Conservation (phyloP, 2,797 vertebrate species). For the Poeciliopsis presidionis region DNA sequence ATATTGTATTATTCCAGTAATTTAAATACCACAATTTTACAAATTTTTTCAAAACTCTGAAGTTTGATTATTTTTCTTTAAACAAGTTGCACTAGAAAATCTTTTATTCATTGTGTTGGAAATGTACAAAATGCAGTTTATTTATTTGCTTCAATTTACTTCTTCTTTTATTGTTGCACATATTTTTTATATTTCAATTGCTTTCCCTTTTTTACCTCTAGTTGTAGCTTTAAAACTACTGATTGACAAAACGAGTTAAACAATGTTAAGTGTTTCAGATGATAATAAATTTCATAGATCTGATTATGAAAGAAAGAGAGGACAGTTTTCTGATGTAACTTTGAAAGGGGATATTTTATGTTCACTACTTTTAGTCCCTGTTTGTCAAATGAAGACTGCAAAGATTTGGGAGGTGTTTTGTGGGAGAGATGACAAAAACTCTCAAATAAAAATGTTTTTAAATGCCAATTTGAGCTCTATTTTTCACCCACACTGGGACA, state of each 20-base stretch:
- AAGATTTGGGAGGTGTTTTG: not conserved
- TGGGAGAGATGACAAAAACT: not conserved
- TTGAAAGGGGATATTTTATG: not conserved
- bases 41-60: not conserved
- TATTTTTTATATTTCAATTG: not conserved
- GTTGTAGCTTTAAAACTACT: not conserved
- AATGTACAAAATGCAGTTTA: not conserved
- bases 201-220: not conserved
- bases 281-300: not conserved
- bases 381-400: not conserved
- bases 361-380: not conserved
- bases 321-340: not conserved
- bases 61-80: not conserved
- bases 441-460: not conserved
- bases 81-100: not conserved
- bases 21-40: not conserved
- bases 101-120: not conserved
- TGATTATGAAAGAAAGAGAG: not conserved
- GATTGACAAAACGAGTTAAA: not conserved
- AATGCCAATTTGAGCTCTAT: not conserved
- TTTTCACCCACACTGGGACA: not conserved
- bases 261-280: not conserved
- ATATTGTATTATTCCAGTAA: not conserved
- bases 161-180: not conserved
- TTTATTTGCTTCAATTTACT: not conserved